phyloP scores from a whole-genome alignment of 2,797 vertebrate species.

The Helostoma temminkii region DNA sequence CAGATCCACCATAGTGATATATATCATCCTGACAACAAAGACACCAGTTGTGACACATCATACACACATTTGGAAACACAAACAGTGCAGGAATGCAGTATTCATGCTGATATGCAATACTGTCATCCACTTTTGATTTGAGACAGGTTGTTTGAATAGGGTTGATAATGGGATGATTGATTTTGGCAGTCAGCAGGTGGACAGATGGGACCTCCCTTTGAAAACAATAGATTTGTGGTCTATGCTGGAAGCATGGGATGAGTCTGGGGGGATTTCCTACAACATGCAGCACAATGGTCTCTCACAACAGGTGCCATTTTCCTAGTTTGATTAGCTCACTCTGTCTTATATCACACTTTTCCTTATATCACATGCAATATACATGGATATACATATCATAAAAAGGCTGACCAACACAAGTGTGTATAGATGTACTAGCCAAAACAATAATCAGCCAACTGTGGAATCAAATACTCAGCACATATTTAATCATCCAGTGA shows the following conservation, averaged over 20 bases:
- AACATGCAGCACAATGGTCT: neutral
- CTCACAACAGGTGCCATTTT: conserved; percentile 22
- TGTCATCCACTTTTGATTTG: conserved; percentile 50
- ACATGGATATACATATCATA: no score
- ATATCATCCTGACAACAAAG: conserved; percentile 41
- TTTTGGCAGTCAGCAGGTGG: conserved; percentile 56
- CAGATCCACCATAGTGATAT: conserved; percentile 21
- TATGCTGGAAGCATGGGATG: conserved; percentile 23
- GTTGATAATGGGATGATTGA: conserved; percentile 63
- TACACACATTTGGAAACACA: conserved; percentile 42
- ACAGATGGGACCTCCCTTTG: conserved; percentile 44
- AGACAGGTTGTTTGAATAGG: conserved; percentile 59
- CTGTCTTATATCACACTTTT: conserved; percentile 13
- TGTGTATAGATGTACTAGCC: conserved; percentile 18
- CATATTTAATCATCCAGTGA: conserved; percentile 51
- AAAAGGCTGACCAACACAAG: conserved; percentile 12
- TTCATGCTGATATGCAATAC: conserved; percentile 15
- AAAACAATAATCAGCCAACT: conserved; percentile 23
- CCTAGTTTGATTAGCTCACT: conserved; percentile 26
- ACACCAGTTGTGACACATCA: conserved; percentile 38
- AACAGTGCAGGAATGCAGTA: conserved; percentile 55
- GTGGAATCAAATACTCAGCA: conserved; percentile 48
- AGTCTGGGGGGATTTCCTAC: conserved; percentile 1
- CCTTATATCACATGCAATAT: no score
- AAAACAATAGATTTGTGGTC: conserved; percentile 44